Base-by-base conservation (phyloP, 1,140 invertebrate genomes). In the Augochlora pura region DNA sequence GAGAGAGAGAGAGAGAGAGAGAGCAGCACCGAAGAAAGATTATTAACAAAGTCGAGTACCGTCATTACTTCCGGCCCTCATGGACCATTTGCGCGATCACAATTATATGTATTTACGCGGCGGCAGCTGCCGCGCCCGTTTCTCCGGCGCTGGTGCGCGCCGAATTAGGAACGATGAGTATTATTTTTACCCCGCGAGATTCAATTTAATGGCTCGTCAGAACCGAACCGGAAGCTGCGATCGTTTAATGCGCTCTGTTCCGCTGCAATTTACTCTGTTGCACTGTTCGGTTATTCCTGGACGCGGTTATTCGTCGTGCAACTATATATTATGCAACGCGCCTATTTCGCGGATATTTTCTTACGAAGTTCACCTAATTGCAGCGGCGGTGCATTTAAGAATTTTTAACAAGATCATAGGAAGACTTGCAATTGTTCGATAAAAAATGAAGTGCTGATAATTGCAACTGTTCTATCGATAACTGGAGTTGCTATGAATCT, bases 81-180 rank as follows among this genome's bases (percentile, higher is more conserved):
- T n/a, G 39, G 25, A 59, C 16, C 66, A 62, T 52, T 77, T 25
- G 25, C 39, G 42, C 25, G 42, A 49, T 77, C 67, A n/a, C 42
- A 71, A 77, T 77, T 77, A 63, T 16, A 70, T 23, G 21, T 39
- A 62, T 77, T 70, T 62, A 39, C 67, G 42, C 16, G 12, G 54
- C 66, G 7, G 27, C n/a, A 21, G 25, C 60, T 38, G 71, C 71
- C 25, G 12, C 25, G 32, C 38, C 38, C 49, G 62, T 62, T 70
- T 52, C 27, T 25, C 46, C 21, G n/a, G 9, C n/a, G n/a, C 38
- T 10, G 3, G 27, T 16, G 14, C 23, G 49, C 10, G 9, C 6
- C 42, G 67, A 77, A 71, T 77, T 71, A 77, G 67, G 42, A 63
- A 63, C 67, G 67, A 71, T 71, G 75, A 77, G 60, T 77, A 77